A percentile compares a stretch with the other conserved stretches of the same genome.
Conservation (phyloP, 2,888 invertebrate genomes). For the Catocala sponsa region DNA sequence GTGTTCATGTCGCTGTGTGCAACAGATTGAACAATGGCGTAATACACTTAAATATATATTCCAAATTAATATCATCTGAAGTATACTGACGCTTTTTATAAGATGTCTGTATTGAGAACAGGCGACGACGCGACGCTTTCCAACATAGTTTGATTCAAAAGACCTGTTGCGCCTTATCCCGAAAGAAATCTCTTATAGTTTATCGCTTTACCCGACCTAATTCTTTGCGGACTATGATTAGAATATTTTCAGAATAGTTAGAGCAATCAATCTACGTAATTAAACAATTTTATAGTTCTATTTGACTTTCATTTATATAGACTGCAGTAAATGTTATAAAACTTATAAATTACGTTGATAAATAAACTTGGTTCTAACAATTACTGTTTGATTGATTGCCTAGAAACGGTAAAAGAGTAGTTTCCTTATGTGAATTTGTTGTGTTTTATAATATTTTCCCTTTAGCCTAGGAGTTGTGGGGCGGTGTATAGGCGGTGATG, state of each 20-base stretch:
- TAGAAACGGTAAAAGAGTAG: conserved; percentile 11
- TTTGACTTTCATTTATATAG: conserved; percentile 12
- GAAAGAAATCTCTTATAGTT: conserved; percentile 2
- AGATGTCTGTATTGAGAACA: too few relatives aligned
- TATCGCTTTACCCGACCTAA: neutral
- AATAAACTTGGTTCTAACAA: conserved; percentile 13
- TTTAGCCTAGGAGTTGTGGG: too few relatives aligned
- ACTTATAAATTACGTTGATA: conserved; percentile 15
- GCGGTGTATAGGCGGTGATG: too few relatives aligned
- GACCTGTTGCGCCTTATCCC: conserved; percentile 11
- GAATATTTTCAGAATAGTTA: conserved; percentile 11
- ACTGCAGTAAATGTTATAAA: conserved; percentile 9
- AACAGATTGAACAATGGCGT: too few relatives aligned
- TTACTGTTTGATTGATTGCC: conserved; percentile 14
- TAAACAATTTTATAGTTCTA: conserved; percentile 10
- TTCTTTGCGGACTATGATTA: conserved; percentile 1
- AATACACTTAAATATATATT: too few relatives aligned
- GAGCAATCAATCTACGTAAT: conserved; percentile 4
- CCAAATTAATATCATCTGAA: too few relatives aligned
- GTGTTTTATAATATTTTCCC: too few relatives aligned
- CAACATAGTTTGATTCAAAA: neutral
- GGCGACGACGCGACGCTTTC: too few relatives aligned
- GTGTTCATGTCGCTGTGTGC: too few relatives aligned
- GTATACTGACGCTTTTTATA: too few relatives aligned
- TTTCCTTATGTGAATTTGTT: too few relatives aligned